Base-by-base conservation (phyloP, 2,113 vertebrate species). In the Hyla sarda region DNA sequence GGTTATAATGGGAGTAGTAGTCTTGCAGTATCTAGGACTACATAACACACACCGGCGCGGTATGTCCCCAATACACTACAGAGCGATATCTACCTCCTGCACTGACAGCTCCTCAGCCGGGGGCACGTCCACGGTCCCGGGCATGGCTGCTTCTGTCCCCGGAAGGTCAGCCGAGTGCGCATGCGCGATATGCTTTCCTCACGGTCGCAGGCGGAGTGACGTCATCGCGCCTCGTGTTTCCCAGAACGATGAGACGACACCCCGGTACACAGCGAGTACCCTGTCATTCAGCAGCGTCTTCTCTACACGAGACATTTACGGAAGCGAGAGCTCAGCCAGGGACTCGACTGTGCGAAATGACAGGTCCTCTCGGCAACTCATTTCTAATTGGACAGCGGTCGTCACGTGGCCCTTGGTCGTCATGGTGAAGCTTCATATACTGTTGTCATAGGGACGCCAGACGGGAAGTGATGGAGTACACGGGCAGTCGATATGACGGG, bases 51-150 rank as follows among this genome's bases (percentile, higher is more conserved):
- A 41, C 41, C 41, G 41, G 41, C 41, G 3, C 47, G 11, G 47
- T 10, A 48, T 13, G 9, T 48, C 47, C 47, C 47, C 47, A 10
- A 4, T 30, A n/a, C 58, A 58, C 19, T 23, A 17, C 0, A 45
- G 34, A 1, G 0, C 3, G 41, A 14, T 47, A 82, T 95, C 95
- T 92, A 98, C 97, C 95, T 99, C 97, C 13, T 91, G 93, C 86
- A 97, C 97, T 1, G 93, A 95, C 73, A 99, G 94, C 81, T 99
- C 97, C 90, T 97, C 92, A 83, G 93, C 16, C 2, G 93, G 60
- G 4, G 98, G 97, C 11, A 98, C 23, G 23, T 95, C 93, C 89
- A 94, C 41, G 37, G 90, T 88, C 1, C 91, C 90, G 25, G 97
- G 92, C 97, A 98, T 98, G 90, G 89, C 89, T 23, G 30, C 25